Base-by-base conservation (phyloP, 2,888 invertebrate genomes). In the Phasia obesa region DNA sequence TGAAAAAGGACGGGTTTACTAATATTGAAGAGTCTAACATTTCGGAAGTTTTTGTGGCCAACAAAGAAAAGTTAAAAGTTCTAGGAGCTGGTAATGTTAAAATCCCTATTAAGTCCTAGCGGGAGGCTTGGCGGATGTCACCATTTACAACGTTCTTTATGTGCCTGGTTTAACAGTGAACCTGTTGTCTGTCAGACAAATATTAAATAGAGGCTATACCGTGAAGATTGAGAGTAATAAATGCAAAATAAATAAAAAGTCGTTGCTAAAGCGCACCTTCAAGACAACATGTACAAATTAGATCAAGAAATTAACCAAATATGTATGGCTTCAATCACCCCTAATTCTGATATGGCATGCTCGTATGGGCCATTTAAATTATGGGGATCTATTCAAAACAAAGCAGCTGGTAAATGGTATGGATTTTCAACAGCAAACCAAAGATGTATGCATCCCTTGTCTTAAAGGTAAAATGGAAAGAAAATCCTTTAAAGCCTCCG, bases 151-250 rank as follows among this genome's bases (percentile, higher is more conserved):
- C 17, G 67, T 67, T 2, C 5, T 67, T 9, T 55, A 55, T 42
- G 23, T 67, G 23, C 67, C 55, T 4, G 42, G 21, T n/a, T 21
- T 76, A 35, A 59, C 60, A 38, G 42, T 60, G 38, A 76, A 76
- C 55, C 57, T 76, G 2, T 42, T 76, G 5, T 76, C 76, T 13
- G 60, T 76, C 0, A 51, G 59, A 13, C 51, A 60, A 69, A 76
- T 76, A 42, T 35, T 44, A 19, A 5, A 35, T n/a, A 76, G 59
- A 11, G 76, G 60, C 1, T 35, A 76, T 27, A 49, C 25, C 2
- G 51, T 76, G 17, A 31, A 38, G 11, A 69, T 76, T 21, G 13
- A 69, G n/a, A 7, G 23, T 13, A 38, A 19, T 51, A 47, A 49
- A 51, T 76, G 67, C 21, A 60, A 35, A 19, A 67, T 49, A 53